Percentiles rank a stretch among this genome's conserved stretches.
These are phyloP conservation scores for Drosophila austrosaltans DNA, from an alignment of 2,888 invertebrate species.

Conservation along the genomic window DNA sequence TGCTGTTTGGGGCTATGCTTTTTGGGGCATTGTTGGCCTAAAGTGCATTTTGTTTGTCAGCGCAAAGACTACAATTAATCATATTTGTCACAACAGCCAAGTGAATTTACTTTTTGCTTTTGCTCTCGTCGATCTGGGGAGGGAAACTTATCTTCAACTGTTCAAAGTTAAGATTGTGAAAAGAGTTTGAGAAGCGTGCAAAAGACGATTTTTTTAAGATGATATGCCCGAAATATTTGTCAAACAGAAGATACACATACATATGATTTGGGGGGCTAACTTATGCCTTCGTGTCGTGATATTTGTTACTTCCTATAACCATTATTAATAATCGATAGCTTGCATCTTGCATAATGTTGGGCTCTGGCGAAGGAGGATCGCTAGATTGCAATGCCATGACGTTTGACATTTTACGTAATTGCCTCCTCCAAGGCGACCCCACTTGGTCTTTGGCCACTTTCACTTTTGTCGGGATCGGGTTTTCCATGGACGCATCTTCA, in stretches of 20 bases:
- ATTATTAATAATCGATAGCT: slow-evolving; percentile 12
- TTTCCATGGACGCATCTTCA: slow-evolving; percentile 56
- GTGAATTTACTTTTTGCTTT: background rate
- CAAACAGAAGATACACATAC: background rate
- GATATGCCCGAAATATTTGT: background rate
- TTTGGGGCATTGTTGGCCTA: slow-evolving; percentile 12
- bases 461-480: slow-evolving; percentile 47
- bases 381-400: slow-evolving; percentile 47
- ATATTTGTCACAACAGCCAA: slow-evolving; percentile 35
- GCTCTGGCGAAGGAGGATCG: slow-evolving; percentile 32
- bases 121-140: background rate
- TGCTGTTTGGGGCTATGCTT: slow-evolving; percentile 20
- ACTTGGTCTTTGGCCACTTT: slow-evolving; percentile 50
- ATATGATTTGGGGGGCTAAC: background rate
- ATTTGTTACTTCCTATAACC: slow-evolving; percentile 8
- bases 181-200: slow-evolving; percentile 9
- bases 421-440: slow-evolving; percentile 21
- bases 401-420: slow-evolving; percentile 66
- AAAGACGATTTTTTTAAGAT: slow-evolving; percentile 9
- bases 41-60: slow-evolving; percentile 37
- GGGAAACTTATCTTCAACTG: slow-evolving; percentile 15
- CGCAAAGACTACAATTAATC: slow-evolving; percentile 29
- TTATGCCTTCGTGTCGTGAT: slow-evolving; percentile 4
- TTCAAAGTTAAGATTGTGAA: slow-evolving; percentile 18
- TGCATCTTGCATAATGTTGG: slow-evolving; percentile 13